Evolutionary conservation across 1,140 invertebrate genomes (phyloP), one percentile per base, ranked within the genome.

Genomic region (Ericerus pela): DNA sequence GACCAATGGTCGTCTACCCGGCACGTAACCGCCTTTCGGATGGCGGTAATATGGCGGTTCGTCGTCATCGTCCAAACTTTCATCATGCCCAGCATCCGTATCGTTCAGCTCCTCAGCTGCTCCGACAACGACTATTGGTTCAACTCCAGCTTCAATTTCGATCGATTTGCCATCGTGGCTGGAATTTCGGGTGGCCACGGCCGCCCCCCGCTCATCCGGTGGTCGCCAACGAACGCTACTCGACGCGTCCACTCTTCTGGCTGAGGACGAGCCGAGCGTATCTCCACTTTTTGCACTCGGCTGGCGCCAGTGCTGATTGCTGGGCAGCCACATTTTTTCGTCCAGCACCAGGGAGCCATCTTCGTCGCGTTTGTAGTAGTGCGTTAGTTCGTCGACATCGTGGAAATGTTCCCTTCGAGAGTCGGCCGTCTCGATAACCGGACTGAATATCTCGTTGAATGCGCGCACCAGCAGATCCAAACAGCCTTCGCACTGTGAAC

Each of bases 371-470:
- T 47, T 47, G 41, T 47, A 47, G 20, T 22, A 24, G 26, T 20
- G 8, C 2, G 41, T 47, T 2, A 47, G 18, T 24, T 47, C 41
- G 20, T 47, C 41, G 10, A 47, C 41, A 24, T 47, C 26, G 41
- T 47, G 41, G 14, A 24, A 24, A 10, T 47, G 22, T 5, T 24
- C 20, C 26, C 22, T 47, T 24, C 41, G 41, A 14, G 20, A 18
- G 16, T 24, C 20, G 22, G 20, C 41, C 8, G 41, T 47, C 26
- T 47, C 41, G 41, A 47, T 24, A 2, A 47, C 26, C 16, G 41
- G 41, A 22, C 41, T 47, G 41, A 47, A 47, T 47, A 47, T 14
- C 26, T 47, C 41, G 20, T 47, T 47, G 41, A 47, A 47, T 24
- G 41, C 22, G 4, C 41, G 41, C 16, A 22, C 41, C 2, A 47